Evolutionary conservation across 92 coral and sea anemone species (phyloP), one percentile per base, ranked within the genome.

Genomic region (Blastomussa wellsi): DNA sequence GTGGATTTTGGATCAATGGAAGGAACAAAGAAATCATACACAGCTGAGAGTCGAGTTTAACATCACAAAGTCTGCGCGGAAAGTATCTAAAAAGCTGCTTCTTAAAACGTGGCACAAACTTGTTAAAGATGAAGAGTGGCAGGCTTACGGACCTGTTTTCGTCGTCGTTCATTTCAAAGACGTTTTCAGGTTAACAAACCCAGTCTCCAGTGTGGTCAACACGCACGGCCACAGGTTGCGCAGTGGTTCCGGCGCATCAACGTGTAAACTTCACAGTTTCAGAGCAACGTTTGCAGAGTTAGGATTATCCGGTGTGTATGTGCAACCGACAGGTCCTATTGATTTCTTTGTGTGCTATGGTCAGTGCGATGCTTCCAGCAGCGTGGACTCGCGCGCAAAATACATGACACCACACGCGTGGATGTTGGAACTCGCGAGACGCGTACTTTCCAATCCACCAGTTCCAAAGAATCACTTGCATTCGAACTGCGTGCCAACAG

Each of bases 361-460:
- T 8, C 79, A 33, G 20, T 74, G 78, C 20, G 36, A 74, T 29
- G 57, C 19, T 4, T 28, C 37, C 33, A 22, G 22, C 9, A 74
- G 78, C 78, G 57, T 74, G 78, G 35, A 47, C 36, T 44, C 60
- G 31, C 57, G 22, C 5, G 36, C 52, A 28, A 44, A 13, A 10
- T 41, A 22, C 5, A 47, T 47, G 39, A n/a, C 79, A 44, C 28
- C 62, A 9, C 79, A 75, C 38, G 79, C 79, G 37, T 75, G 57
- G 60, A 44, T 75, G 24, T 33, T 75, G 79, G 79, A 44, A n/a
- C 39, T 75, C 37, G 79, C 79, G n/a, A 49, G 60, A 42, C n/a
- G 17, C 38, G 36, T 24, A 31, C 57, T 44, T 26, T 44, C 79
- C 19, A n/a, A 26, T 16, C n/a, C 60, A 47, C 1, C 37, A 32